phyloP scores from a whole-genome alignment of 2,888 invertebrate species.

The Craniophora ligustri region DNA sequence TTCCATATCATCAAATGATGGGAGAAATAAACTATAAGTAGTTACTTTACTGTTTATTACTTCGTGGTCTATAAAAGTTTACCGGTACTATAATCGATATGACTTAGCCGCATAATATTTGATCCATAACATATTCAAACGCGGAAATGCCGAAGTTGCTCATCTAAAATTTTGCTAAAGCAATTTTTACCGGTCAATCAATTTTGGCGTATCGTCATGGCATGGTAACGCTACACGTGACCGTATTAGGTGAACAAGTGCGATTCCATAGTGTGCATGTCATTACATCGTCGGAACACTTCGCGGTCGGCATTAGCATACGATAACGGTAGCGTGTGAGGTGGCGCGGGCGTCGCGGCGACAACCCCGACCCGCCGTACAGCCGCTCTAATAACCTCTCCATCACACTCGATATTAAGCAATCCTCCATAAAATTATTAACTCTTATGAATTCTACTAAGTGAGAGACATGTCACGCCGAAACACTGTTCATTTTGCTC shows the following conservation, averaged over 20 bases:
- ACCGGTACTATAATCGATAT: conserved; percentile 16
- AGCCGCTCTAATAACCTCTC: conserved; percentile 62
- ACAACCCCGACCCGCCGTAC: conserved; percentile 54
- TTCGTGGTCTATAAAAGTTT: conserved; percentile 29
- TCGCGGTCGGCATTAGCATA: conserved; percentile 81
- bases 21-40: neutral
- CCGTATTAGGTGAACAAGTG: conserved; percentile 50
- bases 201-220: conserved; percentile 48
- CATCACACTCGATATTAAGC: conserved; percentile 43
- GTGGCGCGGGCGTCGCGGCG: conserved; percentile 42
- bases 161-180: conserved; percentile 35
- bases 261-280: conserved; percentile 70
- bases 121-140: conserved; percentile 33
- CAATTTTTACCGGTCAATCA: conserved; percentile 54
- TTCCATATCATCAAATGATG: neutral
- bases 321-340: conserved; percentile 75
- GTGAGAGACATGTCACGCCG: conserved; percentile 69
- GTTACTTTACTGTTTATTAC: conserved; percentile 39
- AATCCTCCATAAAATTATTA: conserved; percentile 42
- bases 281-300: conserved; percentile 76
- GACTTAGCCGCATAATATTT: conserved; percentile 27
- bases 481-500: conserved; percentile 64
- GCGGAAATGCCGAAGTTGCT: conserved; percentile 25
- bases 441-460: conserved; percentile 52
- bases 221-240: conserved; percentile 54